Evolutionary conservation across 2,888 invertebrate genomes (phyloP).

Genomic region (Eupeodes luniger): DNA sequence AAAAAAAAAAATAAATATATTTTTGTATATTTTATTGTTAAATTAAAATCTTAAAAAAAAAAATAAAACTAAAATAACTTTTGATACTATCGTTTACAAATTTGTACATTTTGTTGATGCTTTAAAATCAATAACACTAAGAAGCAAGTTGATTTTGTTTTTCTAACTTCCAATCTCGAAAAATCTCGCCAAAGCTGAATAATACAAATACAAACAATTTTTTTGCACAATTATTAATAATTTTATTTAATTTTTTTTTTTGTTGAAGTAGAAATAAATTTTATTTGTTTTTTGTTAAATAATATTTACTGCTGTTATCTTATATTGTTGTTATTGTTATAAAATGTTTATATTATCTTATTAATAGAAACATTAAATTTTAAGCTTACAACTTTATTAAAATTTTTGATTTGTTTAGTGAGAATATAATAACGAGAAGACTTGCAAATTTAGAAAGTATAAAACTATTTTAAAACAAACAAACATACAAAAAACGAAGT

Average conservation of each 20-base stretch:
- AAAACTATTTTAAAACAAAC: constrained; percentile 25
- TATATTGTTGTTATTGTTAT: constrained; percentile 60
- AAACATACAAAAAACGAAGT: constrained; percentile 54
- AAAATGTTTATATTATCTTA: constrained; percentile 61
- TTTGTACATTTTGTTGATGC: constrained; percentile 73
- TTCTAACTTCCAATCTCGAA: constrained; percentile 77
- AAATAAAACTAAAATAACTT: constrained; percentile 63
- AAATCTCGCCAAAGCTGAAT: constrained; percentile 77
- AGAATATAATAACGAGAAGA: constrained; percentile 48
- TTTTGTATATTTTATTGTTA: constrained; percentile 70
- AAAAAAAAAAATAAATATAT: constrained; percentile 42
- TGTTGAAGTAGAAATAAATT: constrained; percentile 50
- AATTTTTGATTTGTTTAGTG: constrained; percentile 25
- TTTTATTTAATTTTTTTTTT: constrained; percentile 16
- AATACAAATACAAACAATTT: constrained; percentile 50
- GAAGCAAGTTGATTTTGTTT: constrained; percentile 41
- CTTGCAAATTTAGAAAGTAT: constrained; percentile 55
- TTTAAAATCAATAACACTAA: constrained; percentile 57
- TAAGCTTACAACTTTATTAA: constrained; percentile 37
- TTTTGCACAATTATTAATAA: constrained; percentile 29
- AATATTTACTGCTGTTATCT: constrained; percentile 62
- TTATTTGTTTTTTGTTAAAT: constrained; percentile 50
- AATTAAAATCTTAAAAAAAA: constrained; percentile 38
- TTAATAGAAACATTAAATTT: constrained; percentile 44
- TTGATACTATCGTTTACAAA: constrained; percentile 75